Base-by-base conservation (phyloP, 1,140 invertebrate species). In the Aphis craccivora region DNA sequence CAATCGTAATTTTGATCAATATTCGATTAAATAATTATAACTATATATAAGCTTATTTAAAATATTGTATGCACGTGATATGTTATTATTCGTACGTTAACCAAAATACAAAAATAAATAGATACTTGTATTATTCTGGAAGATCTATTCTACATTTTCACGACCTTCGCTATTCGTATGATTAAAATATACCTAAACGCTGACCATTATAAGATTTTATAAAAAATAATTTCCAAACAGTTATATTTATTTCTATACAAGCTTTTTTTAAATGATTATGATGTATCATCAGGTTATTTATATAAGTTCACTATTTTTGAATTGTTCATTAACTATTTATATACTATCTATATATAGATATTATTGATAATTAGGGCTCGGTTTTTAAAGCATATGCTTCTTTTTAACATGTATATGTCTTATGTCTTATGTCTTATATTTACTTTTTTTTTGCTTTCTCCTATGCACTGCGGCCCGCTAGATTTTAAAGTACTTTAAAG, bases 151-250 rank as follows among this genome's bases (percentile, higher is more conserved):
- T n/a, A 18, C 30, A n/a, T n/a, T 67, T 67, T n/a, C 30, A n/a
- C 4, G 4, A 18, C 14, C 4, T 0, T 0, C 4, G 0, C 0
- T 76, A 18, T 18, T 67, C 20, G n/a, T n/a, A 76, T n/a, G 11
- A 76, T n/a, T n/a, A 67, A 67, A 67, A 30, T n/a, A 67, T 60
- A n/a, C n/a, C n/a, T n/a, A n/a, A n/a, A 11, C 60, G n/a, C 4
- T 67, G 30, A 30, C 5, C 7, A n/a, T 67, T 14, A 67, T n/a
- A 11, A n/a, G 3, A 6, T 18, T 67, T 67, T n/a, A 4, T 11
- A 18, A 67, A 67, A 67, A n/a, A 67, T n/a, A 25, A 55, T 55
- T 55, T 11, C 30, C 30, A 25, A 60, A 60, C 25, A 25, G 9
- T 60, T 67, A 30, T 14, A n/a, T 67, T n/a, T 14, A 60, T 60